Evolutionary conservation across 2,113 vertebrate species (phyloP).

Genomic region (Zeus faber): DNA sequence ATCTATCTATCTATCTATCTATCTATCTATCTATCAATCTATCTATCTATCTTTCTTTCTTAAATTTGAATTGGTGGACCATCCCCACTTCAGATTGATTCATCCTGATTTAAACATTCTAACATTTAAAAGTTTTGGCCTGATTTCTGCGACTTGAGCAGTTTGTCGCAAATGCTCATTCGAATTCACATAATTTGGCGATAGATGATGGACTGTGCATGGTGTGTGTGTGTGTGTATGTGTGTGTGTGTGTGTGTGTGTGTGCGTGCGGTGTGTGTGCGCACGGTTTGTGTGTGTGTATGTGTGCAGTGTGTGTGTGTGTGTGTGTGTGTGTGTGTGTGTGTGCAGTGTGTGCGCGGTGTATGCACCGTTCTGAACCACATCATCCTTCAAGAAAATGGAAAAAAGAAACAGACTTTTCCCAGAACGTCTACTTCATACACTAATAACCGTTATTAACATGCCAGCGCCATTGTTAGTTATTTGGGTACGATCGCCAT

Average conservation of each 20-base stretch:
- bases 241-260: background rate
- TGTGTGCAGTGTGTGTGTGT: background rate
- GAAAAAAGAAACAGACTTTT: conserved; percentile 19
- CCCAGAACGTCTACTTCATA: conserved; percentile 55
- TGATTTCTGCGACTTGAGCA: no score
- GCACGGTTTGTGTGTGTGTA: background rate
- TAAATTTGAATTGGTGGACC: no score
- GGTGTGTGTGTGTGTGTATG: conserved; percentile 2
- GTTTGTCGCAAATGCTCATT: no score
- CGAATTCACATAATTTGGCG: no score
- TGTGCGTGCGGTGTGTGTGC: background rate
- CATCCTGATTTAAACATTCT: no score
- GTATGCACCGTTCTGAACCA: background rate
- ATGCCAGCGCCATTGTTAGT: conserved; percentile 62
- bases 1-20: no score
- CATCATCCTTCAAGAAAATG: no score
- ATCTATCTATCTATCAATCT: no score
- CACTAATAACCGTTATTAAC: conserved; percentile 75
- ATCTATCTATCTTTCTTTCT: no score
- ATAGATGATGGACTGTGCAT: no score
- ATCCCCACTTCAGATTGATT: no score
- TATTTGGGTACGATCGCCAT: conserved; percentile 72
- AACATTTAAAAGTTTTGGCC: no score
- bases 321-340: background rate
- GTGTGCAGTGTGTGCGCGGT: background rate